These are phyloP conservation scores for Salvelinus alpinus DNA, from an alignment of 2,113 vertebrate species.

Conservation along the genomic window DNA sequence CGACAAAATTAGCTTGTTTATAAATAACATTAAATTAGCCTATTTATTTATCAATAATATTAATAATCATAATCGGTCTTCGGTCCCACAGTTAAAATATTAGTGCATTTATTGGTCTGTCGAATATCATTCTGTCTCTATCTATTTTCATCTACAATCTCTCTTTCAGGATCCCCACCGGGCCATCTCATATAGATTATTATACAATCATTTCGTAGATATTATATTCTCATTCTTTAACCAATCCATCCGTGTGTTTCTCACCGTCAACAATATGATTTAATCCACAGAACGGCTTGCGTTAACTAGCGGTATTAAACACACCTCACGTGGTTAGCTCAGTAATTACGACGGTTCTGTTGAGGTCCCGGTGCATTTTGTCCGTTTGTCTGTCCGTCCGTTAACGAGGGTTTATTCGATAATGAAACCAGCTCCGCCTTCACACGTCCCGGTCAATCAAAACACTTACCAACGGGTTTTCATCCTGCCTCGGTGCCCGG, in stretches of 20 bases:
- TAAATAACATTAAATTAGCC: no score
- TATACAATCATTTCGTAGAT: no score
- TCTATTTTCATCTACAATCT: no score
- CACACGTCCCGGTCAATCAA: background rate
- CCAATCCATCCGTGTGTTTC: no score
- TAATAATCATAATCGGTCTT: no score
- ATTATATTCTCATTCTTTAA: no score
- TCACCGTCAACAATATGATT: background rate
- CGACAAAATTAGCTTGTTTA: no score
- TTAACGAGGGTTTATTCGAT: conserved; percentile 14
- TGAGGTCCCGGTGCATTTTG: conserved; percentile 19
- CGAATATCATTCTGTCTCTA: background rate
- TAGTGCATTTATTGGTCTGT: background rate
- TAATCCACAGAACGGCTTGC: background rate
- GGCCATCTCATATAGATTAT: no score
- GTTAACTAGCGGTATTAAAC: background rate
- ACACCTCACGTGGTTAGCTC: no score
- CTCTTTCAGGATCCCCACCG: no score
- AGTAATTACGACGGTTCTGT: conserved; percentile 51
- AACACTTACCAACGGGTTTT: background rate
- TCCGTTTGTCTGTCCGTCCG: conserved; percentile 6
- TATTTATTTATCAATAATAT: no score
- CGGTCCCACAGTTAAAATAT: no score
- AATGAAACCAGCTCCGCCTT: background rate
- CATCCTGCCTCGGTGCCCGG: background rate